phyloP scores from a whole-genome alignment of 2,113 vertebrate species.

The Oncorhynchus mykiss region DNA sequence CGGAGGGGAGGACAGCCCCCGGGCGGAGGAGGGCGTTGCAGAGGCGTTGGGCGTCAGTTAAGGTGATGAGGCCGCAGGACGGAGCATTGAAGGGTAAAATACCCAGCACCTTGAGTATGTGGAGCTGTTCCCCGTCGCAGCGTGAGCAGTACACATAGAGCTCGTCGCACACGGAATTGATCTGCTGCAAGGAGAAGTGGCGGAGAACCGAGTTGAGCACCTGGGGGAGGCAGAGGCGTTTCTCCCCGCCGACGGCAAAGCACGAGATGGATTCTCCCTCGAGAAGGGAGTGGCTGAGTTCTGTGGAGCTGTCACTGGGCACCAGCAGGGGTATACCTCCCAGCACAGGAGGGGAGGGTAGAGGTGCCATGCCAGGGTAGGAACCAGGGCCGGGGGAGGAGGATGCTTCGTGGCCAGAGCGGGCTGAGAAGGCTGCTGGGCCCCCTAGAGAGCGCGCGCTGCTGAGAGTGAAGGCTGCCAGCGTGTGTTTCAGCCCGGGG shows the following conservation, averaged over 20 bases:
- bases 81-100: constrained; percentile 96
- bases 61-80: constrained; percentile 93
- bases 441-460: constrained; percentile 96
- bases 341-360: constrained; percentile 87
- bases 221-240: constrained; percentile 94
- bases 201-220: constrained; percentile 96
- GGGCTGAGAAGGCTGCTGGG: constrained; percentile 94
- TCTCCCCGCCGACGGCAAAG: constrained; percentile 96
- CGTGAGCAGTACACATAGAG: constrained; percentile 96
- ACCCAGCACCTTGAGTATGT: constrained; percentile 95
- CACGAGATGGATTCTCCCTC: constrained; percentile 97
- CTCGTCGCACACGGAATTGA: constrained; percentile 95
- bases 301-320: constrained; percentile 94
- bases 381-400: constrained; percentile 68
- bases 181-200: constrained; percentile 96
- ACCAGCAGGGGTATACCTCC: constrained; percentile 91
- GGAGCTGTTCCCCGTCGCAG: constrained; percentile 93
- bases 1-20: constrained; percentile 79
- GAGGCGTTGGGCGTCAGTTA: constrained; percentile 94
- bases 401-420: constrained; percentile 82
- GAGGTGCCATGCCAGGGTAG: constrained; percentile 77
- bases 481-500: constrained; percentile 93
- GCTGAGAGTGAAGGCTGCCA: constrained; percentile 97
- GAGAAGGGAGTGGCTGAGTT: constrained; percentile 91
- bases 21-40: constrained; percentile 93